Evolutionary conservation across 2,888 invertebrate species (phyloP), one percentile per base, ranked within the genome.

Genomic region (Rhagophthalmus giganteus): DNA sequence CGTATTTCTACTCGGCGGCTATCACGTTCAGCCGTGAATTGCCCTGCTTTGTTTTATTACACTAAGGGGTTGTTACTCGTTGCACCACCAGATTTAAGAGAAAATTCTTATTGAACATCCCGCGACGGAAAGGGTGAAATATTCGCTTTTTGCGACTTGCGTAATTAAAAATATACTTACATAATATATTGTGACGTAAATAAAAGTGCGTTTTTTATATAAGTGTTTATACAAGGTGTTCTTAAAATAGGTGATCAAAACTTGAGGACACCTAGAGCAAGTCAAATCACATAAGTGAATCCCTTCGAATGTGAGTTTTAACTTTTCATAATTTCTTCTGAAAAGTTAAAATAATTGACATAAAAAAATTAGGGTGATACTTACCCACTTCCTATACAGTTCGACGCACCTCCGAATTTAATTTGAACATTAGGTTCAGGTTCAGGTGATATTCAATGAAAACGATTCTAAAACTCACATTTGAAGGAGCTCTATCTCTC

Each of bases 11-110:
- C 48, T 37, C 41, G 42, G n/a, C n/a, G n/a, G 57, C 59, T 55
- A 58, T 59, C 57, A 59, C 59, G 59, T 58, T 54, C 54, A 42
- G 32, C 38, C 51, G 52, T 54, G 55, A 59, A 55, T 59, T 59
- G 52, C 57, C 51, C 40, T 52, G 59, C 55, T 57, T 58, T 59
- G 59, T 60, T 60, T 60, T 60, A 60, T 58, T 60, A 56, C 58
- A 56, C 60, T 37, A 46, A 56, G 54, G 52, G 60, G 60, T 47
- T 57, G 57, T 57, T 57, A 51, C 50, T 55, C 50, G 57, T 48
- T 46, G 50, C 45, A 54, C 50, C 38, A 38, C 51, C 50, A 48
- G 54, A 54, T 55, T 57, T 52, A 42, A 51, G 31, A 33, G 38
- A 38, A 40, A 51, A 40, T 53, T 44, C 45, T 54, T 58, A 58